These are phyloP conservation scores for Perizoma affinitatum DNA, from an alignment of 2,888 invertebrate genomes.

Conservation along the genomic window DNA sequence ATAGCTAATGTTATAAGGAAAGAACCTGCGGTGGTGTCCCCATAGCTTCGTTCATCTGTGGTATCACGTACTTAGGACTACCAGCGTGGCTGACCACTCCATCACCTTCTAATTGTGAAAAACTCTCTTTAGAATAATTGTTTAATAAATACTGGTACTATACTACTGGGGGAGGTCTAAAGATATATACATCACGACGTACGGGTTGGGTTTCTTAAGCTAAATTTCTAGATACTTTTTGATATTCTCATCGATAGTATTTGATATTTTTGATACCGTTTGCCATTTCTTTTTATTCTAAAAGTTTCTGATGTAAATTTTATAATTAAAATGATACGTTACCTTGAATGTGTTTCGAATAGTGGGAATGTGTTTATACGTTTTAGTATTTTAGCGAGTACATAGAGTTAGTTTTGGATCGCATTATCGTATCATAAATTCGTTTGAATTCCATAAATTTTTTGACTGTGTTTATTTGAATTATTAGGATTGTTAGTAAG, in stretches of 20 bases:
- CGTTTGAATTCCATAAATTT: not conserved
- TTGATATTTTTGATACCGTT: too few relatives aligned
- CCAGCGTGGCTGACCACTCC: constrained; percentile 66
- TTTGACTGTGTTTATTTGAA: not conserved
- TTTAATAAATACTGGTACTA: not conserved
- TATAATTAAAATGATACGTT: constrained; percentile 1
- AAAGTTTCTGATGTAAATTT: not conserved
- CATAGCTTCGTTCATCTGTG: constrained; percentile 67
- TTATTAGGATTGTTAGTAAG: constrained; percentile 45
- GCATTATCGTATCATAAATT: constrained; percentile 8
- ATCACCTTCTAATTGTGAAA: constrained; percentile 64
- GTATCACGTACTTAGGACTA: constrained; percentile 73
- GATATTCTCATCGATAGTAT: too few relatives aligned
- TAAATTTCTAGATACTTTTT: too few relatives aligned
- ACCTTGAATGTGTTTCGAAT: constrained; percentile 10
- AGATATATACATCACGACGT: too few relatives aligned
- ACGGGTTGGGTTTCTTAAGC: too few relatives aligned
- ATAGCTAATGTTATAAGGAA: not conserved
- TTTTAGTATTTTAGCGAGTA: constrained; percentile 5
- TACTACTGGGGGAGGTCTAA: too few relatives aligned
- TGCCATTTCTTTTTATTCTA: too few relatives aligned
- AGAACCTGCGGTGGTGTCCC: constrained; percentile 64
- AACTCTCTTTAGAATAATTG: constrained; percentile 11
- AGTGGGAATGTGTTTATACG: constrained; percentile 9
- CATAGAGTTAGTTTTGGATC: constrained; percentile 19